phyloP scores from a whole-genome alignment of 2,113 vertebrate genomes.

The Hyla sarda region DNA sequence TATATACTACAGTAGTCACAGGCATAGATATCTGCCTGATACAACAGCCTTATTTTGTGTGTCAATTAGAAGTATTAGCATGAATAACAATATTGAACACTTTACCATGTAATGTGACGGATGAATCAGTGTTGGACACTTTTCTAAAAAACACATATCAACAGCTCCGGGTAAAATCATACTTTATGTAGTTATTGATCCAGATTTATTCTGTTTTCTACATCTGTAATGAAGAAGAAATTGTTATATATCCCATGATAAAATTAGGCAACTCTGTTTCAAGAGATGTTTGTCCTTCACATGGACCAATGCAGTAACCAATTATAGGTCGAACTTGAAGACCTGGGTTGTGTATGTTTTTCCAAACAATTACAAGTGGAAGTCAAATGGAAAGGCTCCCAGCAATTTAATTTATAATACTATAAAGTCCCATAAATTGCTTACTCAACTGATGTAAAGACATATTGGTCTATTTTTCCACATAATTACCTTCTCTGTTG shows the following conservation, averaged over 20 bases:
- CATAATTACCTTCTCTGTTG: background rate
- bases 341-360: background rate
- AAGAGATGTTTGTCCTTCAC: no score
- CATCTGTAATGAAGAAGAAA: no score
- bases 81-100: background rate
- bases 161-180: background rate
- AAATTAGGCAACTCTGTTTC: no score
- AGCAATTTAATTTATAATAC: background rate
- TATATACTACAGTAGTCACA: no score
- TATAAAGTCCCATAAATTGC: background rate
- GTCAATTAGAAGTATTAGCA: background rate
- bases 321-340: background rate
- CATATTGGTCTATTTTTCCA: background rate
- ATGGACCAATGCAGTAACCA: background rate
- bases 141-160: background rate
- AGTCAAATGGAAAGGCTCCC: background rate
- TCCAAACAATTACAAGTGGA: background rate
- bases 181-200: background rate
- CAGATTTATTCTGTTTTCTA: no score
- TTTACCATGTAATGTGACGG: background rate
- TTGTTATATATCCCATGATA: no score
- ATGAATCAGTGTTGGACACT: background rate
- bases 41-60: no score
- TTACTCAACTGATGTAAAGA: background rate
- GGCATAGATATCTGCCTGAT: no score